Conservation (phyloP, 2,113 vertebrate species). For the Halcyon senegalensis region DNA sequence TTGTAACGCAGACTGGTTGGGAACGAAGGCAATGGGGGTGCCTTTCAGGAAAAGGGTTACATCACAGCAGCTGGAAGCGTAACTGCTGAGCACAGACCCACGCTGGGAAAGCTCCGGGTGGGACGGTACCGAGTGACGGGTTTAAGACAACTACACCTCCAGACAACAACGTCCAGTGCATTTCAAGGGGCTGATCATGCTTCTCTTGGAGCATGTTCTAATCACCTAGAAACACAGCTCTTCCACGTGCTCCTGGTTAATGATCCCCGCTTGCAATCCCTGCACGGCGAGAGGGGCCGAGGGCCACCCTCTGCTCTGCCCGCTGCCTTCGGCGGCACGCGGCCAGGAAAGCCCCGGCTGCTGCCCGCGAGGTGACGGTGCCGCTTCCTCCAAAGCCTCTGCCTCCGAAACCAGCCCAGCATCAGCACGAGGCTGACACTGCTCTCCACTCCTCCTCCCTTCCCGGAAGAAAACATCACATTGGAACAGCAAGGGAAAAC, state of each 20-base stretch:
- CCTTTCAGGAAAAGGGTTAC: neutral
- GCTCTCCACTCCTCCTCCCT: neutral
- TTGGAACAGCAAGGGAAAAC: neutral
- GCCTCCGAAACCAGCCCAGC: neutral
- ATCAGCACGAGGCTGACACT: neutral
- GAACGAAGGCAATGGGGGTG: neutral
- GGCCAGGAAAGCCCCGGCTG: neutral
- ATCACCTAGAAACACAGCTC: neutral
- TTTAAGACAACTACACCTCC: neutral
- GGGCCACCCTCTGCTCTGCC: neutral
- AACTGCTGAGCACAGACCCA: neutral
- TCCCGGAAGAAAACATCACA: neutral
- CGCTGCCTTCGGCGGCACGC: neutral
- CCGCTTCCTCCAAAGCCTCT: neutral
- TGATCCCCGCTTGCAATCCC: neutral
- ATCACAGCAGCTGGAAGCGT: neutral
- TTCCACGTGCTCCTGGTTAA: neutral
- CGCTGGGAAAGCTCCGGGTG: neutral
- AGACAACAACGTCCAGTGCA: neutral
- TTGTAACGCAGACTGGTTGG: neutral
- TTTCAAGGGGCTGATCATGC: neutral
- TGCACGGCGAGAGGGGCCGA: fast-evolving
- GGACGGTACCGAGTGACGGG: neutral
- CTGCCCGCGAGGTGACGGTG: fast-evolving
- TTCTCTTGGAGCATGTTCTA: neutral